phyloP scores from a whole-genome alignment of 2,888 invertebrate genomes.

The Erebia epiphron region DNA sequence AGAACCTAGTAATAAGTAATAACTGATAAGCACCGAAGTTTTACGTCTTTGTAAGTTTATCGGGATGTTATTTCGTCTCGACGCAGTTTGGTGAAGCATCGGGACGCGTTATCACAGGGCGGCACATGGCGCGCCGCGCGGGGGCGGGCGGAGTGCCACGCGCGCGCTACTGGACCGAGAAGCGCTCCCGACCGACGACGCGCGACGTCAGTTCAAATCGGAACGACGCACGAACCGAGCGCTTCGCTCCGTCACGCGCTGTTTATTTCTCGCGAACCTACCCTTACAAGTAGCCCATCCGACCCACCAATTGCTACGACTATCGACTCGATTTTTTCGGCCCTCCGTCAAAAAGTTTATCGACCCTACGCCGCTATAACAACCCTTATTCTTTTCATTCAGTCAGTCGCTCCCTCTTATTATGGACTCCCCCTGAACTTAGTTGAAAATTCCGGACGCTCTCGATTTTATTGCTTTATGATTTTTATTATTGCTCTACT shows the following conservation, averaged over 20 bases:
- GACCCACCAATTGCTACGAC: slow-evolving; percentile 33
- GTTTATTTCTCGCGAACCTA: slow-evolving; percentile 66
- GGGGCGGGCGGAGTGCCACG: slow-evolving; percentile 72
- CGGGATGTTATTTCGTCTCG: slow-evolving; percentile 41
- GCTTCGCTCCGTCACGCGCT: slow-evolving; percentile 67
- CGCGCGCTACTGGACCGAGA: slow-evolving; percentile 41
- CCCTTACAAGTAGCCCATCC: slow-evolving; percentile 61
- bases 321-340: slow-evolving; percentile 42
- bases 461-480: slow-evolving; percentile 69
- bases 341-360: slow-evolving; percentile 65
- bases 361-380: slow-evolving; percentile 76
- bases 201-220: slow-evolving; percentile 69
- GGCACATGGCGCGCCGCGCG: slow-evolving; percentile 59
- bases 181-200: slow-evolving; percentile 51
- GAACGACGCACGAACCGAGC: slow-evolving; percentile 75
- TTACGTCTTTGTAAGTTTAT: slow-evolving; percentile 58
- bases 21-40: slow-evolving; percentile 26
- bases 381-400: slow-evolving; percentile 76
- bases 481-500: slow-evolving; percentile 52
- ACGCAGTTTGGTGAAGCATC: slow-evolving; percentile 46
- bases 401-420: slow-evolving; percentile 78
- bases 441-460: slow-evolving; percentile 66
- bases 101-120: slow-evolving; percentile 62
- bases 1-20: background rate
- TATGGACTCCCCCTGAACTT: slow-evolving; percentile 80